Conservation (phyloP, 92 coral and sea anemone genomes). For the Bergia sp. region DNA sequence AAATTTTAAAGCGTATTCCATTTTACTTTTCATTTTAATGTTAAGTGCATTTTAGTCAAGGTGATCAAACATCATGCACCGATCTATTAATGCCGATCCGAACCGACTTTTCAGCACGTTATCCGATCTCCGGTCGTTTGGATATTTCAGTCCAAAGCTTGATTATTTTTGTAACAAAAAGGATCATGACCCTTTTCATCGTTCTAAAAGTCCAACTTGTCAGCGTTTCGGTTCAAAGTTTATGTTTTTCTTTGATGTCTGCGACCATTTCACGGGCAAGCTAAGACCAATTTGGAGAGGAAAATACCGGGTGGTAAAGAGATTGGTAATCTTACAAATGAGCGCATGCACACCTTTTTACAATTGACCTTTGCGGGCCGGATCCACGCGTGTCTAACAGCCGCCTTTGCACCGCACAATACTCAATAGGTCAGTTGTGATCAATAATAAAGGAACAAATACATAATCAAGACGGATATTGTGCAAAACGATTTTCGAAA, state of each 20-base stretch:
- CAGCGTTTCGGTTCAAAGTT: constrained; percentile 4
- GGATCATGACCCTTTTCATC: constrained; percentile 42
- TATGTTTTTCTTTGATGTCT: constrained; percentile 18
- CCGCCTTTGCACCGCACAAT: constrained; percentile 12
- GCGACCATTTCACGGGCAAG: constrained; percentile 13
- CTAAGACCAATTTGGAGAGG: neutral
- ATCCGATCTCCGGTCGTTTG: constrained; percentile 1
- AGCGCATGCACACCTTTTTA: constrained; percentile 10
- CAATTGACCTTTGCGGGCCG: constrained; percentile 36
- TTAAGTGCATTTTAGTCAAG: neutral
- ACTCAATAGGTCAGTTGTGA: neutral
- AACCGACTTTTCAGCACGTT: constrained; percentile 28
- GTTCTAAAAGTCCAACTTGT: constrained; percentile 3
- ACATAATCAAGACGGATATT: neutral
- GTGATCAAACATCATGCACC: neutral
- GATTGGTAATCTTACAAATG: neutral
- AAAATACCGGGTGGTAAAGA: neutral
- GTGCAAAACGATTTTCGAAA: neutral
- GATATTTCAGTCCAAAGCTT: neutral
- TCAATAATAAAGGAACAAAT: neutral
- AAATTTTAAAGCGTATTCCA: neutral
- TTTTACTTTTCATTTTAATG: neutral
- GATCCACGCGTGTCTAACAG: constrained; percentile 32
- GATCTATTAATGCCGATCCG: neutral
- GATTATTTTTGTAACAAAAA: constrained; percentile 47